A percentile compares a stretch with the other conserved stretches of the same genome.
Evolutionary conservation across 2,113 vertebrate genomes (phyloP).

Genomic region (Peromyscus maniculatus): DNA sequence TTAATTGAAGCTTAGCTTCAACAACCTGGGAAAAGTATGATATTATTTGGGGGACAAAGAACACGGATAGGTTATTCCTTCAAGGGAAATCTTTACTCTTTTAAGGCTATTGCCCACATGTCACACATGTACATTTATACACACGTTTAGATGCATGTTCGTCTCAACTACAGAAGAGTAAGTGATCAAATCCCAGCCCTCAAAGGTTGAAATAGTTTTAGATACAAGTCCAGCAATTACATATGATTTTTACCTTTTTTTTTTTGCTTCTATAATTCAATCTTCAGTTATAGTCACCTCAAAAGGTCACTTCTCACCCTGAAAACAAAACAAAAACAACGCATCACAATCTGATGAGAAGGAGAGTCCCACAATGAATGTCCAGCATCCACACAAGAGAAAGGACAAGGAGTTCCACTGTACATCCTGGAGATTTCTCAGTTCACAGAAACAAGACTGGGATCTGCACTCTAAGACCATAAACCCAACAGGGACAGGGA

Average conservation of each 20-base stretch:
- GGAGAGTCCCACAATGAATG: constrained; percentile 75
- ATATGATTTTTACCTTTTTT: constrained; percentile 83
- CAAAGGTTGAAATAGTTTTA: not conserved
- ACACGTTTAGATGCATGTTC: not conserved
- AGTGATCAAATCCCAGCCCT: constrained; percentile 79
- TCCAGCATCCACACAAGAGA: constrained; percentile 78
- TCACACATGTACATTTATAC: not conserved
- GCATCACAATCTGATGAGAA: constrained; percentile 87
- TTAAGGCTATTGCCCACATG: not conserved
- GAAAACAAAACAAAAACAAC: constrained; percentile 89
- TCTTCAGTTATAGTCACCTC: constrained; percentile 93
- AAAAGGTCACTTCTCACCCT: constrained; percentile 95
- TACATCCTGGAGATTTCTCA: constrained; percentile 82
- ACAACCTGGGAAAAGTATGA: constrained; percentile 70
- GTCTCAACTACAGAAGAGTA: not conserved
- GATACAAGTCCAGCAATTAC: not conserved
- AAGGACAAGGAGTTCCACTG: constrained; percentile 81
- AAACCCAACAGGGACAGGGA: constrained; percentile 77
- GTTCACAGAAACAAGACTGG: constrained; percentile 85
- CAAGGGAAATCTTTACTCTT: not conserved
- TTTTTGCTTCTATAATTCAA: constrained; percentile 91
- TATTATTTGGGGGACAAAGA: constrained; percentile 17
- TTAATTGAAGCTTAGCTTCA: constrained; percentile 66
- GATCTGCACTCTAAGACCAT: constrained; percentile 81
- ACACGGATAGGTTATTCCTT: not conserved